phyloP scores from a whole-genome alignment of 2,888 invertebrate genomes.

The Tenthredo livida region DNA sequence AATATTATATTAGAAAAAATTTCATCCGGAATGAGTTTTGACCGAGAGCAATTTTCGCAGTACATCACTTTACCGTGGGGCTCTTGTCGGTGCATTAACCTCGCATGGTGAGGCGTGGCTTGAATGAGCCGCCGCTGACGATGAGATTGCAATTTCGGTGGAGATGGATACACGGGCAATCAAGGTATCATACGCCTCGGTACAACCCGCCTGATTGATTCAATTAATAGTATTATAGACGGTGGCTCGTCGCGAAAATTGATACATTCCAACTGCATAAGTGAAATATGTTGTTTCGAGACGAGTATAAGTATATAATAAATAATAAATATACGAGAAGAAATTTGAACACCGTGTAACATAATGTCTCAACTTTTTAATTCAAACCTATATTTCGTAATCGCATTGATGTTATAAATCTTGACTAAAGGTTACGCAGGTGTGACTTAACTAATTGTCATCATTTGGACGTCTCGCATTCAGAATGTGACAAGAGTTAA shows the following conservation, averaged over 20 bases:
- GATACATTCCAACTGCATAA: neutral
- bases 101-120: constrained; percentile 46
- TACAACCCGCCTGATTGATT: constrained; percentile 41
- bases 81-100: constrained; percentile 32
- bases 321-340: neutral
- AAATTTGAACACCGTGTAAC: neutral
- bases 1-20: neutral
- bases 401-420: neutral
- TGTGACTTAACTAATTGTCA: neutral
- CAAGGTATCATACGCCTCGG: constrained; percentile 33
- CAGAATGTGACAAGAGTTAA: constrained; percentile 27
- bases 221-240: constrained; percentile 22
- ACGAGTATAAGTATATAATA: too few species aligned
- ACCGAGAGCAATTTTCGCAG: constrained; percentile 8
- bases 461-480: neutral
- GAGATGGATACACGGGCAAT: constrained; percentile 45
- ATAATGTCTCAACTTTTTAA: neutral
- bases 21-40: constrained; percentile 10
- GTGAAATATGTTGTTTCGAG: neutral
- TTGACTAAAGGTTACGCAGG: neutral
- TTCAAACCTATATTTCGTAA: neutral
- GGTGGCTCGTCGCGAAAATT: neutral
- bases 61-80: neutral
- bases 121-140: constrained; percentile 45
- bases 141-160: constrained; percentile 51